phyloP scores from a whole-genome alignment of 2,113 vertebrate species.

The Mohoua ochrocephala region DNA sequence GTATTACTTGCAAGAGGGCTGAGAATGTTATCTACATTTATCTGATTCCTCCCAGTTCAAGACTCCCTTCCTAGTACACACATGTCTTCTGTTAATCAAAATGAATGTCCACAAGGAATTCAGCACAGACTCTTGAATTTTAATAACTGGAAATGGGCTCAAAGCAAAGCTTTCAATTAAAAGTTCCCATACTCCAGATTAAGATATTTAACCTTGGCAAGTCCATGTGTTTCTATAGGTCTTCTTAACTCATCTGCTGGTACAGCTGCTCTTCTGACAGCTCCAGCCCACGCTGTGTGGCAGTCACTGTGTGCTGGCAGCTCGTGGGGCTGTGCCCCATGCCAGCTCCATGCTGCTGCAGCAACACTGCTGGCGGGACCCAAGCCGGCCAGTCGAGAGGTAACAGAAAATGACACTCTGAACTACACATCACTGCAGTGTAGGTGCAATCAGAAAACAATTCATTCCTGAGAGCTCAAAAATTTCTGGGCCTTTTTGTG shows the following conservation, averaged over 20 bases:
- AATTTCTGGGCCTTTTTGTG: neutral
- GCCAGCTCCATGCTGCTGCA: neutral
- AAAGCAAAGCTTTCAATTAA: slow-evolving; percentile 61
- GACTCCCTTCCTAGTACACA: neutral
- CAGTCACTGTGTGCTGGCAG: neutral
- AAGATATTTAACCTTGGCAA: slow-evolving; percentile 60
- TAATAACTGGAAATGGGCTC: slow-evolving; percentile 45
- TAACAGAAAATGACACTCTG: neutral
- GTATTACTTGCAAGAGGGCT: neutral
- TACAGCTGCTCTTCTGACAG: neutral
- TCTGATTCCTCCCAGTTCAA: slow-evolving; percentile 24
- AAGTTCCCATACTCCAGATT: slow-evolving; percentile 42
- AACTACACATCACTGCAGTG: neutral
- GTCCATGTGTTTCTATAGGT: slow-evolving; percentile 1
- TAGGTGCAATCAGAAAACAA: neutral
- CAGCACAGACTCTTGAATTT: slow-evolving; percentile 53
- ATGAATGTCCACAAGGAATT: slow-evolving; percentile 59
- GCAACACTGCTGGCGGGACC: neutral
- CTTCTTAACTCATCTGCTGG: neutral
- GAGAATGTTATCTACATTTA: slow-evolving; percentile 41
- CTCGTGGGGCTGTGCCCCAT: neutral
- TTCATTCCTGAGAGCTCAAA: neutral
- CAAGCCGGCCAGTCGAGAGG: accelerated
- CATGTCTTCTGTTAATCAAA: slow-evolving; percentile 59
- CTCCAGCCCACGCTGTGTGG: neutral